Evolutionary conservation across 2,797 vertebrate genomes (phyloP).

Genomic region (Phaenicophaeus curvirostris): DNA sequence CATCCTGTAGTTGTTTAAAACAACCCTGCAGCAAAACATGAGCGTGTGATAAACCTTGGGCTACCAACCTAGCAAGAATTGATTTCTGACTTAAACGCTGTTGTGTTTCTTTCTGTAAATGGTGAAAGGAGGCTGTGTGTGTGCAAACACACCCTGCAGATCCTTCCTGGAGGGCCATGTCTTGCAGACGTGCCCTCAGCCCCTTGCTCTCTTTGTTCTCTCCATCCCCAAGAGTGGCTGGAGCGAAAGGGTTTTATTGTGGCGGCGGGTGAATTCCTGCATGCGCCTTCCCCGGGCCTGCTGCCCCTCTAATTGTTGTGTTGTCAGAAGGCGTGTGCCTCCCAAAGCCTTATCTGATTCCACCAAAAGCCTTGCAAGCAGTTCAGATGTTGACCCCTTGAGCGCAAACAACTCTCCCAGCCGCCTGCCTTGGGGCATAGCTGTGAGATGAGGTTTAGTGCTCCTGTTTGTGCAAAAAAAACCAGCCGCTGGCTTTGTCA

Average conservation of each 20-base stretch:
- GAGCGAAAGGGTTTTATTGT: constrained; percentile 38
- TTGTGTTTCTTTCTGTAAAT: not conserved
- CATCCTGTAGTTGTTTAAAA: not conserved
- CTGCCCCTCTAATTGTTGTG: constrained; percentile 83
- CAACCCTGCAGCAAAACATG: not conserved
- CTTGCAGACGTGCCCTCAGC: not conserved
- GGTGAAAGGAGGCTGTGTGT: not conserved
- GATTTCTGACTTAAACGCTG: not conserved
- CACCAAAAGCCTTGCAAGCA: constrained; percentile 46
- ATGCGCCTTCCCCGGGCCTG: constrained; percentile 67
- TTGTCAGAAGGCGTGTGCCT: constrained; percentile 83
- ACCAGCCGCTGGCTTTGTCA: constrained; percentile 44
- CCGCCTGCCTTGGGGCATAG: not conserved
- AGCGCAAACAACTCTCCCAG: constrained; percentile 60
- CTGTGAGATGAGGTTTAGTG: constrained; percentile 48
- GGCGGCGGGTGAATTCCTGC: constrained; percentile 33
- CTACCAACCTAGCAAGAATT: not conserved
- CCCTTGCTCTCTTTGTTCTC: constrained; percentile 65
- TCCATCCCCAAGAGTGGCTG: not conserved
- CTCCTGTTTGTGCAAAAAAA: not conserved
- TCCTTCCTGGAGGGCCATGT: not conserved
- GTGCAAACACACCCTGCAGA: not conserved
- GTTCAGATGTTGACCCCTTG: constrained; percentile 81
- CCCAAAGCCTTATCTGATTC: constrained; percentile 73
- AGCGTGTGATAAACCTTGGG: not conserved